Evolutionary conservation across 2,888 invertebrate species (phyloP).

Genomic region (Athalia circularis): DNA sequence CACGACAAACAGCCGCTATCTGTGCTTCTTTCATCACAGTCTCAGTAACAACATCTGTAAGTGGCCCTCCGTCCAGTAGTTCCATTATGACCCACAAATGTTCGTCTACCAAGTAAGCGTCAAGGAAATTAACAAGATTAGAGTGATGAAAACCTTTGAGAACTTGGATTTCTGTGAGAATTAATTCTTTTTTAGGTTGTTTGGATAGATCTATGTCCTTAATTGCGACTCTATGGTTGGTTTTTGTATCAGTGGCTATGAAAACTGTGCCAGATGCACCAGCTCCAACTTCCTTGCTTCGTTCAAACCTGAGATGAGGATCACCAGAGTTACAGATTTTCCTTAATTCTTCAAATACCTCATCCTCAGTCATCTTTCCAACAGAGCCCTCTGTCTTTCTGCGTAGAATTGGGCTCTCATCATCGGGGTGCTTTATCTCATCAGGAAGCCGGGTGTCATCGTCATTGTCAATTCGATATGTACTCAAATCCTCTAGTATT

Average conservation of each 20-base stretch:
- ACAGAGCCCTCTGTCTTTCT: conserved; percentile 77
- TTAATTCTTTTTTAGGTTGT: conserved; percentile 96
- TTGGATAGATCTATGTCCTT: conserved; percentile 97
- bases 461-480: conserved; percentile 60
- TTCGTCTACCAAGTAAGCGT: conserved; percentile 92
- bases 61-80: conserved; percentile 93
- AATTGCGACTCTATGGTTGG: conserved; percentile 89
- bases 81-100: conserved; percentile 99
- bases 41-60: conserved; percentile 98
- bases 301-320: conserved; percentile 87
- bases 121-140: conserved; percentile 96
- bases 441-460: conserved; percentile 31
- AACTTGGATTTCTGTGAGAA: conserved; percentile 95
- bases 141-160: conserved; percentile 94
- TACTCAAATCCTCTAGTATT: conserved; percentile 65
- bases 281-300: conserved; percentile 90
- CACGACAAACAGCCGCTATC: conserved; percentile 95
- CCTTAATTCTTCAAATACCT: conserved; percentile 85
- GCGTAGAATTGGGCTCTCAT: conserved; percentile 79
- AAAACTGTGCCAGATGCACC: conserved; percentile 96
- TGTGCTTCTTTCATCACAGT: conserved; percentile 98
- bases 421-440: conserved; percentile 63
- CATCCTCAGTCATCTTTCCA: conserved; percentile 81
- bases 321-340: conserved; percentile 89
- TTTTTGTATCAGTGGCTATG: conserved; percentile 87